phyloP scores from a whole-genome alignment of 1,140 invertebrate genomes.

The Ostrea edulis region DNA sequence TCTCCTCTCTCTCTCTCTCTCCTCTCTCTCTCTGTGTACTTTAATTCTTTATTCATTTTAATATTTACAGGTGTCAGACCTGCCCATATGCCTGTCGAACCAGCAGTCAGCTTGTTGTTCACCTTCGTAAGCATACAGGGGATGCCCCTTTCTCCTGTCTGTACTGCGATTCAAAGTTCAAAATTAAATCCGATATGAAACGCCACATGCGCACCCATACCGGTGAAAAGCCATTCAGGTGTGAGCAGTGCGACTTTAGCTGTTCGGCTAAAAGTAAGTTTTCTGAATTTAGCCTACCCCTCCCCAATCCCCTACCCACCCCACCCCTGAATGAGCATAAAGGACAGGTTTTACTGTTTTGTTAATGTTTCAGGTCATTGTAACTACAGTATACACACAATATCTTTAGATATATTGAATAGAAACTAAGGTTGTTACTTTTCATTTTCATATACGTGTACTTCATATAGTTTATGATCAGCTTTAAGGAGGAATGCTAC shows the following conservation, averaged over 20 bases:
- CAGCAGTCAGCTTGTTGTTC: conserved; percentile 82
- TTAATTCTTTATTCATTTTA: not conserved
- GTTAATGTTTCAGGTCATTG: too few relatives aligned
- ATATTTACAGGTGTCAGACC: conserved; percentile 75
- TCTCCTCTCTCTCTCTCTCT: too few relatives aligned
- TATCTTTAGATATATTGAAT: too few relatives aligned
- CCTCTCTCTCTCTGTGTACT: too few relatives aligned
- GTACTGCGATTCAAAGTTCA: conserved; percentile 82
- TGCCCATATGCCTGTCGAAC: conserved; percentile 80
- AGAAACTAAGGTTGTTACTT: too few relatives aligned
- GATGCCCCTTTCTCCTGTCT: conserved; percentile 85
- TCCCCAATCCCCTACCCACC: too few relatives aligned
- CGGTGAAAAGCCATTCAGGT: conserved; percentile 90
- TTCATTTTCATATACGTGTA: too few relatives aligned
- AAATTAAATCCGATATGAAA: conserved; percentile 83
- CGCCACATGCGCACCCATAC: conserved; percentile 90
- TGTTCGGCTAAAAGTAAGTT: conserved; percentile 72
- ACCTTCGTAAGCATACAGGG: conserved; percentile 85
- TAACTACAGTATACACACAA: too few relatives aligned
- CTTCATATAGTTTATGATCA: too few relatives aligned
- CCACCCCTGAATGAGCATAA: not conserved
- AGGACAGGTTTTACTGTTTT: not conserved
- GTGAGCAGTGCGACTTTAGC: conserved; percentile 81
- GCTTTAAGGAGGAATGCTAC: too few relatives aligned
- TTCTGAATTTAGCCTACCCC: too few relatives aligned